These are phyloP conservation scores for Zeuzera pyrina DNA, from an alignment of 2,888 invertebrate genomes.

Conservation along the genomic window DNA sequence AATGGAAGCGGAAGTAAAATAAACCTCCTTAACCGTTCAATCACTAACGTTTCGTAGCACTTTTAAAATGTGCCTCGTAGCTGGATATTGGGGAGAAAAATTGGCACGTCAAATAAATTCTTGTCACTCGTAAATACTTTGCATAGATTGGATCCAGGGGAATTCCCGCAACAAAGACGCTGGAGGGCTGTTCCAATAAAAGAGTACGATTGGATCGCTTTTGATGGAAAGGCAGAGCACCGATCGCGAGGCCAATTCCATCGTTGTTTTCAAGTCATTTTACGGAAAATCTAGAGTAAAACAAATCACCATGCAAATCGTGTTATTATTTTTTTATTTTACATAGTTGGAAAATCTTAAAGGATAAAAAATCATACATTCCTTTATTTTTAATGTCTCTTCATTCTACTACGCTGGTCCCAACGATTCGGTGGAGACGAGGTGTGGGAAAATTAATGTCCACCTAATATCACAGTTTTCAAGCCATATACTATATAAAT, in stretches of 20 bases:
- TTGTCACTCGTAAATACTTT: constrained; percentile 65
- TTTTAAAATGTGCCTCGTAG: constrained; percentile 35
- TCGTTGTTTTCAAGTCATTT: constrained; percentile 11
- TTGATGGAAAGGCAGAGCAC: constrained; percentile 47
- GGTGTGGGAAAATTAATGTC: too few relatives aligned
- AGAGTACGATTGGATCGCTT: constrained; percentile 58
- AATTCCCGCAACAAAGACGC: constrained; percentile 61
- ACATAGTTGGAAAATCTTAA: too few relatives aligned
- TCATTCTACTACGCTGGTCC: too few relatives aligned
- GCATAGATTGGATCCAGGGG: constrained; percentile 60
- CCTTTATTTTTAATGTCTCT: too few relatives aligned
- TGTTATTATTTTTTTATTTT: too few relatives aligned
- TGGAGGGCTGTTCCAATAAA: constrained; percentile 57
- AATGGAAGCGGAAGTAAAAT: too few relatives aligned
- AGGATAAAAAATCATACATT: too few relatives aligned
- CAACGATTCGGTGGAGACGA: too few relatives aligned
- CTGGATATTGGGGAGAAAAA: constrained; percentile 38
- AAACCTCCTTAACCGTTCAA: constrained; percentile 24
- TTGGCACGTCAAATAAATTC: constrained; percentile 63
- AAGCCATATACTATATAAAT: too few relatives aligned
- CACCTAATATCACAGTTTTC: too few relatives aligned
- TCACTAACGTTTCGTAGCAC: constrained; percentile 26
- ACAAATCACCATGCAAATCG: too few relatives aligned
- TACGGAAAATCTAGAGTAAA: too few relatives aligned
- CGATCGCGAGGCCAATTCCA: constrained; percentile 29